Percentiles rank a stretch among this genome's conserved stretches.
phyloP scores from a whole-genome alignment of 1,140 invertebrate genomes.

The Portunus trituberculatus region DNA sequence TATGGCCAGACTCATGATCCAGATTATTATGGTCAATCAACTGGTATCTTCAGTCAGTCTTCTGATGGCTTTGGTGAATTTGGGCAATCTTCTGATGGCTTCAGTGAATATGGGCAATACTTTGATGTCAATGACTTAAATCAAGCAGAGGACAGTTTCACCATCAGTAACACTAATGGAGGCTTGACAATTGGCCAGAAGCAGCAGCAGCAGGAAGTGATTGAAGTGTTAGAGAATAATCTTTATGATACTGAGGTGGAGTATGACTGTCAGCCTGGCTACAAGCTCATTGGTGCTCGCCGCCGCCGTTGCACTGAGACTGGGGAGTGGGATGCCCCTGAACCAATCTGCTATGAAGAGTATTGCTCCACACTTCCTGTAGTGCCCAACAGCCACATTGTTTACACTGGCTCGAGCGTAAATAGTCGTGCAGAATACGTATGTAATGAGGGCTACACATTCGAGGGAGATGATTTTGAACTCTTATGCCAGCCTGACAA shows the following conservation, averaged over 20 bases:
- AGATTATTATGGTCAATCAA: not conserved
- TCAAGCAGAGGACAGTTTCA: conserved; percentile 40
- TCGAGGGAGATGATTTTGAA: conserved; percentile 78
- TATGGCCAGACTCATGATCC: not conserved
- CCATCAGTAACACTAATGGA: conserved; percentile 11
- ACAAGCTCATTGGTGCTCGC: conserved; percentile 71
- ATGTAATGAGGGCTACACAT: conserved; percentile 79
- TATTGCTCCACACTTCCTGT: conserved; percentile 67
- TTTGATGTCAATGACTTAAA: conserved; percentile 48
- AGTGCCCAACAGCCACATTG: conserved; percentile 67
- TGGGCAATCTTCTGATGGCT: conserved; percentile 54
- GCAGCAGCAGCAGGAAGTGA: not conserved
- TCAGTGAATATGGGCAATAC: conserved; percentile 56
- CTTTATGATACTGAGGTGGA: conserved; percentile 67
- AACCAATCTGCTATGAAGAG: conserved; percentile 75
- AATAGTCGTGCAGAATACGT: conserved; percentile 78
- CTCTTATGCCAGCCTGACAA: conserved; percentile 78
- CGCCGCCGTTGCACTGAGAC: conserved; percentile 61
- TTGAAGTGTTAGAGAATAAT: conserved; percentile 23
- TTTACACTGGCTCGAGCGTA: conserved; percentile 73
- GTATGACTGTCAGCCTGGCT: conserved; percentile 75
- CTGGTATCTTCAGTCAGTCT: conserved; percentile 42
- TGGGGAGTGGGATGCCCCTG: conserved; percentile 76
- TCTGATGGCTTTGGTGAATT: conserved; percentile 62
- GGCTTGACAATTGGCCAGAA: not conserved